phyloP scores from a whole-genome alignment of 2,113 vertebrate genomes.

The Argyrosomus japonicus region DNA sequence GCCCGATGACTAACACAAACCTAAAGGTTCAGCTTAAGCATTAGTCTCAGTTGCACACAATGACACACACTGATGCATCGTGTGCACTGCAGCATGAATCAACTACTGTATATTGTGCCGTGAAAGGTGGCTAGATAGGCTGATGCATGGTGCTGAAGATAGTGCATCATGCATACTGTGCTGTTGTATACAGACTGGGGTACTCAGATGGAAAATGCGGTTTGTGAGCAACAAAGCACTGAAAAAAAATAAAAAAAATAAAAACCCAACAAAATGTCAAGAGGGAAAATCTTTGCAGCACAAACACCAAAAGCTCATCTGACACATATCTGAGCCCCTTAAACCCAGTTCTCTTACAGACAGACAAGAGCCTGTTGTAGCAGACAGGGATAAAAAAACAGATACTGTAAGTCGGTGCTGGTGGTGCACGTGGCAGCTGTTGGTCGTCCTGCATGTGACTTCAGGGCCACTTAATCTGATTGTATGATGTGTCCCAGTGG shows the following conservation, averaged over 20 bases:
- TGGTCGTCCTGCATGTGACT: conserved; percentile 73
- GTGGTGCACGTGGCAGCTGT: conserved; percentile 69
- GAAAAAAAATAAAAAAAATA: conserved; percentile 29
- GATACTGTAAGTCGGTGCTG: conserved; percentile 62
- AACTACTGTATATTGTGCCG: not conserved
- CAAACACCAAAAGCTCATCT: conserved; percentile 62
- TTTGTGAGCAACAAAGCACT: conserved; percentile 66
- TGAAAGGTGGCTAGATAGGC: not conserved
- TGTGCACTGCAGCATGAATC: conserved; percentile 5
- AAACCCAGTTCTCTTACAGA: conserved; percentile 68
- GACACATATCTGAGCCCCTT: conserved; percentile 62
- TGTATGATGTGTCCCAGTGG: conserved; percentile 74
- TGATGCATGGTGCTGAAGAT: conserved; percentile 32
- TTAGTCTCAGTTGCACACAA: conserved; percentile 27
- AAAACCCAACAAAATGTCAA: conserved; percentile 60
- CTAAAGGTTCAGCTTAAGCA: conserved; percentile 9
- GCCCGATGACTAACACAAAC: conserved; percentile 19
- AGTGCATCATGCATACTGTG: conserved; percentile 25
- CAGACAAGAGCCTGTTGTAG: conserved; percentile 56
- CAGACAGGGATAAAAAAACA: conserved; percentile 58
- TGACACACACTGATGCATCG: conserved; percentile 31
- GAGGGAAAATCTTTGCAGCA: conserved; percentile 47
- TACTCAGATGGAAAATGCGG: conserved; percentile 67
- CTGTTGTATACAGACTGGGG: conserved; percentile 31
- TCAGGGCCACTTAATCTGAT: conserved; percentile 80